phyloP scores from a whole-genome alignment of 2,888 invertebrate genomes.

The Caenorhabditis sulstoni region DNA sequence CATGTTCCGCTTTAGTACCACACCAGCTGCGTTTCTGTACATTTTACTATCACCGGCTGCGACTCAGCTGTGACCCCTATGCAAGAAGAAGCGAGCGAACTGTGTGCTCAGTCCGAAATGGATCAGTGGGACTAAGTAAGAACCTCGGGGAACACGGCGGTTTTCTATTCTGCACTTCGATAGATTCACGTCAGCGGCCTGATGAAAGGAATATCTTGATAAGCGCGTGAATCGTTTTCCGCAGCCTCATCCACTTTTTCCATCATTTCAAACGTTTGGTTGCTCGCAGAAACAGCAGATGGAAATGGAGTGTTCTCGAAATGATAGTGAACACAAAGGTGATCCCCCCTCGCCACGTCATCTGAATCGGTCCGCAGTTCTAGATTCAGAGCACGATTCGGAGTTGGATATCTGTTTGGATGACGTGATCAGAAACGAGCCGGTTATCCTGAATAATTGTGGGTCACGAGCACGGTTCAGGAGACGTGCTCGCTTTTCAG shows the following conservation, averaged over 20 bases:
- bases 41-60: no score
- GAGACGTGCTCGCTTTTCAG: conserved; percentile 8
- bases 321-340: conserved; percentile 24
- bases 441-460: conserved; percentile 29
- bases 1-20: no score
- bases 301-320: conserved; percentile 42
- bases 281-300: neutral
- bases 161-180: no score
- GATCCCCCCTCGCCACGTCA: neutral
- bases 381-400: conserved; percentile 7
- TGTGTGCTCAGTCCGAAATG: no score
- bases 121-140: no score
- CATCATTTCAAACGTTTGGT: conserved; percentile 1
- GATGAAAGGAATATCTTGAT: neutral
- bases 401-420: conserved; percentile 41
- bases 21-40: no score
- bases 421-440: conserved; percentile 25
- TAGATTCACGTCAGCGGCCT: no score
- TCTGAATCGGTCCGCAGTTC: conserved; percentile 12
- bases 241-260: neutral
- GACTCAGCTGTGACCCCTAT: no score
- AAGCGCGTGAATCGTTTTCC: neutral
- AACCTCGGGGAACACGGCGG: no score
- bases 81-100: no score
- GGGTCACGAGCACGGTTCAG: neutral